These are phyloP conservation scores for Diadumene lineata DNA, from an alignment of 92 coral and sea anemone genomes.

Conservation along the genomic window DNA sequence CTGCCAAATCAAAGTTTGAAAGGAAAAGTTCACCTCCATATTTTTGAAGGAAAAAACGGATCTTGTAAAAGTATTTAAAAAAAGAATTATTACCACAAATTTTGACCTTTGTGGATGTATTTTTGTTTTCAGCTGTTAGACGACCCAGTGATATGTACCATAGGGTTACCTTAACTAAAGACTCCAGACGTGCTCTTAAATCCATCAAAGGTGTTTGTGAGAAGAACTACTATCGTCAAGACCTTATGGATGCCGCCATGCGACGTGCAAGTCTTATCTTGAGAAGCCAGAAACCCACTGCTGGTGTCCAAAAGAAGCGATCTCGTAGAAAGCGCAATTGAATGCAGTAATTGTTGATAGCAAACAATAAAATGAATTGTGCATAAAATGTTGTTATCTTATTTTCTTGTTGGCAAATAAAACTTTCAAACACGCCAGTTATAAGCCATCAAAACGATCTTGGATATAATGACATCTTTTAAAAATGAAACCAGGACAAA, in stretches of 20 bases:
- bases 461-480: too few relatives aligned
- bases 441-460: too few relatives aligned
- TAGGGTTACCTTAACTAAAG: constrained; percentile 64
- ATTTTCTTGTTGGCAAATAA: too few relatives aligned
- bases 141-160: constrained; percentile 68
- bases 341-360: constrained; percentile 21
- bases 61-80: too few relatives aligned
- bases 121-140: constrained; percentile 57
- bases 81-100: too few relatives aligned
- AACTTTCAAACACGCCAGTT: too few relatives aligned
- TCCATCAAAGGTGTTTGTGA: constrained; percentile 75
- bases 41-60: too few relatives aligned
- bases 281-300: constrained; percentile 90
- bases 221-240: constrained; percentile 82
- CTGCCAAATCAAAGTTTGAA: too few relatives aligned
- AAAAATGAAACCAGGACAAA: too few relatives aligned
- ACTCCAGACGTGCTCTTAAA: constrained; percentile 82
- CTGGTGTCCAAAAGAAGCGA: constrained; percentile 94
- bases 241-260: constrained; percentile 84
- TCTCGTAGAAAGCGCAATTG: constrained; percentile 93
- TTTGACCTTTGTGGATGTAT: neutral
- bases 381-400: neutral
- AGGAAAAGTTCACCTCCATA: too few relatives aligned
- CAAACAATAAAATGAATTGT: constrained; percentile 19
- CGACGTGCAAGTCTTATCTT: constrained; percentile 88